phyloP scores from a whole-genome alignment of 2,888 invertebrate species.

The Ochropacha duplaris region DNA sequence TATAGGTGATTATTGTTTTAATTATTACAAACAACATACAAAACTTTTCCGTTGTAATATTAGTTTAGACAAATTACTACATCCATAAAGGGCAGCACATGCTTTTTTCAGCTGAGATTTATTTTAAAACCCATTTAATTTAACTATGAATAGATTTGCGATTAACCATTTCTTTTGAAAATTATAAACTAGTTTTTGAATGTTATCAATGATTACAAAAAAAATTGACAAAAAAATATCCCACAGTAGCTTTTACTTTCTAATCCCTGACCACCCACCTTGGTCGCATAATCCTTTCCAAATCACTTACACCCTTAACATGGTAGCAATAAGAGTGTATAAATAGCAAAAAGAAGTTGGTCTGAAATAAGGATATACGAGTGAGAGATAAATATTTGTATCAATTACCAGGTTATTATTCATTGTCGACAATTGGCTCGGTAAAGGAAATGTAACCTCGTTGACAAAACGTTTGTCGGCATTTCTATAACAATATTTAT shows the following conservation, averaged over 20 bases:
- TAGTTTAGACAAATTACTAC: too few species aligned
- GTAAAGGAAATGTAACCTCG: not conserved
- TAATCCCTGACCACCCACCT: not conserved
- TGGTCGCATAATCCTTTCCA: not conserved
- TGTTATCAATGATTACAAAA: not conserved
- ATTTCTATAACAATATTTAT: not conserved
- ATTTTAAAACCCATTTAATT: too few species aligned
- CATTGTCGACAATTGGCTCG: not conserved
- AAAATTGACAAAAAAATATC: not conserved
- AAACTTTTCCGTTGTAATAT: too few species aligned
- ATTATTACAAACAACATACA: too few species aligned
- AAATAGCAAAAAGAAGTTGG: not conserved
- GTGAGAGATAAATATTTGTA: not conserved
- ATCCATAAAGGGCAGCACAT: too few species aligned
- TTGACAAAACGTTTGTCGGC: not conserved
- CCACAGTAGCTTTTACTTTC: not conserved
- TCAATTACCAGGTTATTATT: not conserved
- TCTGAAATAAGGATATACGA: not conserved
- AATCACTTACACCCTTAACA: not conserved
- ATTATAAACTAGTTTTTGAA: not conserved
- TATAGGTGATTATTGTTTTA: too few species aligned
- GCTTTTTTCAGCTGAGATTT: too few species aligned
- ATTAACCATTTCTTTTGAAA: too few species aligned
- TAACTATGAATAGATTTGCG: too few species aligned
- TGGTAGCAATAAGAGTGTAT: not conserved